These are phyloP conservation scores for Maccullochella peelii DNA, from an alignment of 2,113 vertebrate species.

Conservation along the genomic window DNA sequence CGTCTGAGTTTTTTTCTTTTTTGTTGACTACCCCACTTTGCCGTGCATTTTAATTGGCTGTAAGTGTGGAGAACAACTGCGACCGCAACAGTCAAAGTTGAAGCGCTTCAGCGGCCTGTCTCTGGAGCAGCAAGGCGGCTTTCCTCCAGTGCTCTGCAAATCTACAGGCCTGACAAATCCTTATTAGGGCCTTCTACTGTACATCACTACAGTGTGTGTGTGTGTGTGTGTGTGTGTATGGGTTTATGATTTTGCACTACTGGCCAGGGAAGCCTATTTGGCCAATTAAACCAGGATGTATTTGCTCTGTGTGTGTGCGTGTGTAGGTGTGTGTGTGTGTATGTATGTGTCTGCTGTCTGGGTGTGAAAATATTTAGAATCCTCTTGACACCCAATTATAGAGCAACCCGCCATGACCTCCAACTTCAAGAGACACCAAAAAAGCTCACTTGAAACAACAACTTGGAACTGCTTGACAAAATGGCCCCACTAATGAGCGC, in stretches of 20 bases:
- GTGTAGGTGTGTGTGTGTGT: slow-evolving; percentile 16
- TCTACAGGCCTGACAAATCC: slow-evolving; percentile 72
- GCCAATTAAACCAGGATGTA: slow-evolving; percentile 81
- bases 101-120: slow-evolving; percentile 44
- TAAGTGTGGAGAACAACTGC: slow-evolving; percentile 25
- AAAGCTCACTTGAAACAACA: slow-evolving; percentile 78
- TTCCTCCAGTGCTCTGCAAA: slow-evolving; percentile 58
- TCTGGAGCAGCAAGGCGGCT: slow-evolving; percentile 44
- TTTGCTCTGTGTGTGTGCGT: slow-evolving; percentile 43
- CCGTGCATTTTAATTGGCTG: slow-evolving; percentile 74
- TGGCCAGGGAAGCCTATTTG: slow-evolving; percentile 68
- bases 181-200: slow-evolving; percentile 69
- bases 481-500: slow-evolving; percentile 73
- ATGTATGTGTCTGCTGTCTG: slow-evolving; percentile 46
- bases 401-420: slow-evolving; percentile 74
- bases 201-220: slow-evolving; percentile 57
- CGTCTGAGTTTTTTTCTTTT: neutral
- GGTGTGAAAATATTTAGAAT: slow-evolving; percentile 79
- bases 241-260: slow-evolving; percentile 60
- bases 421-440: slow-evolving; percentile 73
- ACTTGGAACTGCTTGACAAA: slow-evolving; percentile 74
- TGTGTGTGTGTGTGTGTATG: slow-evolving; percentile 16
- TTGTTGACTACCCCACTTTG: slow-evolving; percentile 36
- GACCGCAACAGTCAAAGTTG: slow-evolving; percentile 44
- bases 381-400: slow-evolving; percentile 85